Base-by-base conservation (phyloP, 2,888 invertebrate genomes). In the Megastigmus dorsalis region DNA sequence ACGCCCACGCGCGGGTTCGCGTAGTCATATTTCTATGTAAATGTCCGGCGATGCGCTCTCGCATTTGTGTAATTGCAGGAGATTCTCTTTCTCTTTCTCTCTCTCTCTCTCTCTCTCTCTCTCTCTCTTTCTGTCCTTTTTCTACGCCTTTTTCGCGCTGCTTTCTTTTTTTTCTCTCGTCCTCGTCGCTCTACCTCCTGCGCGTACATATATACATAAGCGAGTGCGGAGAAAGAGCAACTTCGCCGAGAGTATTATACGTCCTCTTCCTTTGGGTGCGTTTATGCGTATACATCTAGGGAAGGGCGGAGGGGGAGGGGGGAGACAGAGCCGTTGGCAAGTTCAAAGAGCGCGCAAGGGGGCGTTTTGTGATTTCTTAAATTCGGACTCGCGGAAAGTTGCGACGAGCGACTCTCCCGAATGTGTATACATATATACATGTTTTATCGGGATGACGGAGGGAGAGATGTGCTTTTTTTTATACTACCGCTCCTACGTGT, bases 31-130 rank as follows among this genome's bases (percentile, higher is more conserved):
- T 75, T 71, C 71, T 52, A 67, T 54, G 71, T 62, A 71, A 75
- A 71, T 75, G 74, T 69, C 69, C 70, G 52, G 66, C 59, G 65
- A 55, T 45, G 57, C 71, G 45, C 50, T n/a, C 41, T 36, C 74
- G 63, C 74, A 75, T 75, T 75, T 75, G 65, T 60, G 65, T 75
- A 75, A 75, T 75, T 75, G 74, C 74, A n/a, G n/a, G 38, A 74
- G 57, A 3, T 9, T 0, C 15, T 1, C 23, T 20, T 15, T 23
- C 23, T 13, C 10, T 15, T 26, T 23, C 28, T 59, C 5, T 15
- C 7, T 43, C 9, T 30, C 18, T 20, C 10, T 20, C 4, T 57
- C 15, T 15, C n/a, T n/a, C n/a, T n/a, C n/a, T n/a, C n/a, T n/a
- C n/a, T 57, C n/a, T 15, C 15, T 48, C 23, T 7, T 15, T 26